A percentile compares a stretch with the other conserved stretches of the same genome.
phyloP scores from a whole-genome alignment of 2,113 vertebrate genomes.

The Leucopsar rothschildi region DNA sequence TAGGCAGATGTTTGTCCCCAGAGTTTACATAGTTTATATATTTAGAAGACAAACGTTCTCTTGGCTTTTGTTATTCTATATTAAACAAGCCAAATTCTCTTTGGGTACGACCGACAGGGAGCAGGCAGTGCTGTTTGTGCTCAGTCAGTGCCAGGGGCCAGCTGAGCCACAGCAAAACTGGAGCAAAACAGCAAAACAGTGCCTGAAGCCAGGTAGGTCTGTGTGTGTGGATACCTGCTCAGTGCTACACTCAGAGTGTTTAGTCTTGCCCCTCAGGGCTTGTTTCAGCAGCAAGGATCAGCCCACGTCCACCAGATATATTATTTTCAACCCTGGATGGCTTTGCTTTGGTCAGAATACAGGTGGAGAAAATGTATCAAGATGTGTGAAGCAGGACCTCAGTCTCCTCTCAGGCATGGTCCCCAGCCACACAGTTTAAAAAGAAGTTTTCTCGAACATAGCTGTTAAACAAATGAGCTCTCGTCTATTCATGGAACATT shows the following conservation, averaged over 20 bases:
- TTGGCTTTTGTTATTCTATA: not conserved
- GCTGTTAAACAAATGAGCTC: not conserved
- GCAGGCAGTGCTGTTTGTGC: not conserved
- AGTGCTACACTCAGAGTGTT: not conserved
- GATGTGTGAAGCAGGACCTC: not conserved
- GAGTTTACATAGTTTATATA: not conserved
- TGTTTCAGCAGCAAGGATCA: not conserved
- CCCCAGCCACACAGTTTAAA: not conserved
- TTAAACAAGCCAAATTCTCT: not conserved
- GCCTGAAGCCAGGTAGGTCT: not conserved
- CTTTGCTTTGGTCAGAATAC: not conserved
- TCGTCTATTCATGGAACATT: not conserved
- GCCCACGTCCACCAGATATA: not conserved
- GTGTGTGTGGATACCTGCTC: not conserved
- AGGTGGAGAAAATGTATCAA: not conserved
- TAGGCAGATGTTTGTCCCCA: not conserved
- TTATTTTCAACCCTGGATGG: not conserved
- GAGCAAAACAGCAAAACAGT: not conserved
- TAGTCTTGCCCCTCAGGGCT: not conserved
- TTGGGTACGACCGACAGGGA: rapidly evolving
- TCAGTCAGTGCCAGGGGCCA: not conserved
- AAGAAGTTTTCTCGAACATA: not conserved
- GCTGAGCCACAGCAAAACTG: not conserved
- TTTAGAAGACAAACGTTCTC: not conserved
- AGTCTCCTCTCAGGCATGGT: rapidly evolving